These are phyloP conservation scores for Tympanuchus pallidicinctus DNA, from an alignment of 2,113 vertebrate genomes.

Conservation along the genomic window DNA sequence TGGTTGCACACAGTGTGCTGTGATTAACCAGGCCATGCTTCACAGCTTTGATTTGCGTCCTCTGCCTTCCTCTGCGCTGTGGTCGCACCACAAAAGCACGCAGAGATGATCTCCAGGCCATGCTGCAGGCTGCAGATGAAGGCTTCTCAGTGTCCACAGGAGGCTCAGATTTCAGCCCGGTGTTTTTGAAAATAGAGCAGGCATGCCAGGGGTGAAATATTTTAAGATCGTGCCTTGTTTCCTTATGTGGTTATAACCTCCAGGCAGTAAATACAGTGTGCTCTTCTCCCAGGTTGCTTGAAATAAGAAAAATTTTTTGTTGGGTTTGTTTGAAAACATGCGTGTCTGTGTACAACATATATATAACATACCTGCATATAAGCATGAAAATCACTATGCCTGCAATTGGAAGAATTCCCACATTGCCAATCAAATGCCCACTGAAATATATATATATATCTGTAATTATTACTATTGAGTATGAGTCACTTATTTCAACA, in stretches of 20 bases:
- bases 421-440: not conserved
- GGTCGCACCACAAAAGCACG: not conserved
- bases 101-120: not conserved
- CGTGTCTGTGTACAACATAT: not conserved
- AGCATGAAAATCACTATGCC: not conserved
- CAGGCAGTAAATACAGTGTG: not conserved
- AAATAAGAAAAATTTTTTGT: not conserved
- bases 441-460: not conserved
- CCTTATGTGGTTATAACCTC: not conserved
- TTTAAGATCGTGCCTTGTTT: not conserved
- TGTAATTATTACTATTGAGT: not conserved
- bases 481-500: not conserved
- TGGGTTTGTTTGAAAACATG: not conserved
- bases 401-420: not conserved
- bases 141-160: not conserved
- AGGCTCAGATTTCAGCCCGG: not conserved
- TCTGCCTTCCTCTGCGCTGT: not conserved
- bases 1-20: not conserved
- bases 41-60: not conserved
- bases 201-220: not conserved
- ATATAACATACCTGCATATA: not conserved
- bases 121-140: not conserved
- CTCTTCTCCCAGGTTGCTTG: accelerated
- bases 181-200: not conserved
- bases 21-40: not conserved